Evolutionary conservation across 2,113 vertebrate species (phyloP).

Genomic region (rat (Rattus norvegicus)): GRCr8 NC_086037.1:50930001-50930500

Average conservation of each 20-base stretch:
- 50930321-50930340: not conserved
- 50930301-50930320: not conserved
- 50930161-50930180: too few species aligned
- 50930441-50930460: not conserved
- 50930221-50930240: too few species aligned
- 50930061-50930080: not conserved
- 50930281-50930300: not conserved
- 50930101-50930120: not conserved
- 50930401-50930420: not conserved
- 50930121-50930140: not conserved
- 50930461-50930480: not conserved
- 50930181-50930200: too few species aligned
- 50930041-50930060: not conserved
- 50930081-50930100: not conserved
- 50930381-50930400: slow-evolving; percentile 21
- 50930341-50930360: not conserved
- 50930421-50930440: slow-evolving; percentile 1
- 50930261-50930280: too few species aligned
- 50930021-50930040: not conserved
- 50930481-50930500: not conserved
- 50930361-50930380: not conserved
- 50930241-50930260: too few species aligned
- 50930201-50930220: too few species aligned
- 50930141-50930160: not conserved
- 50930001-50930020: not conserved